Evolutionary conservation across 2,797 vertebrate species (phyloP).

Genomic region (Parambassis ranga): DNA sequence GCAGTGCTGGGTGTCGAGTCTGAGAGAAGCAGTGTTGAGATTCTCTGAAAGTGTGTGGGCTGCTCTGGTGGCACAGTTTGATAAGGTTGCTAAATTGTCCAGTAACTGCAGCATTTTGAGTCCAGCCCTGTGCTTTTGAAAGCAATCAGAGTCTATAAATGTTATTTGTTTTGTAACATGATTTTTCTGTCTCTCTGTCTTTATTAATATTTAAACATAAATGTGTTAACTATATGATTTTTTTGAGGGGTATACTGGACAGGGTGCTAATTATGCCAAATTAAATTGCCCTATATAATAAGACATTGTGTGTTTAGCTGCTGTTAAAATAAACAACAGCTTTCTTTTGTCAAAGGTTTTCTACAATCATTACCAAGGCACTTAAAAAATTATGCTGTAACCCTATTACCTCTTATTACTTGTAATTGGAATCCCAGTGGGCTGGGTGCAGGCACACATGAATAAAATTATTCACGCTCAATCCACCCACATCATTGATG

Average conservation of each 20-base stretch:
- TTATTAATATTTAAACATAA: neutral
- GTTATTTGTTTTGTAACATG: no score
- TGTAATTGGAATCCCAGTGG: conserved; percentile 69
- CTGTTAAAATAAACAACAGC: conserved; percentile 37
- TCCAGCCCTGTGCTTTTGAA: conserved; percentile 5
- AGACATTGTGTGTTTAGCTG: conserved; percentile 32
- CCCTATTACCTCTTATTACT: conserved; percentile 74
- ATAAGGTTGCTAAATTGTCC: conserved; percentile 38
- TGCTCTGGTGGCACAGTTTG: conserved; percentile 29
- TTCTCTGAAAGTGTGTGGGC: conserved; percentile 42
- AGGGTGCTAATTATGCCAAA: conserved; percentile 33
- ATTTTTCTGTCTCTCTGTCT: neutral
- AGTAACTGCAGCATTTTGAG: conserved; percentile 23
- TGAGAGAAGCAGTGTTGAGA: conserved; percentile 9
- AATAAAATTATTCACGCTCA: conserved; percentile 75
- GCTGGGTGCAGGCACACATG: conserved; percentile 61
- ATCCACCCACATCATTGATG: conserved; percentile 79
- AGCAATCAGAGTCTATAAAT: conserved; percentile 1
- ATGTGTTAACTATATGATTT: neutral
- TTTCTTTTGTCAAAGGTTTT: conserved; percentile 60
- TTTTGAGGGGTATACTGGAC: neutral
- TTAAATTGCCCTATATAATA: conserved; percentile 44
- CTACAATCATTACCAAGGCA: conserved; percentile 58
- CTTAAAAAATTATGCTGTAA: conserved; percentile 74
- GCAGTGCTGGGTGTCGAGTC: neutral